Base-by-base conservation (phyloP, 2,888 invertebrate species). In the Drepanosiphum platanoidis region DNA sequence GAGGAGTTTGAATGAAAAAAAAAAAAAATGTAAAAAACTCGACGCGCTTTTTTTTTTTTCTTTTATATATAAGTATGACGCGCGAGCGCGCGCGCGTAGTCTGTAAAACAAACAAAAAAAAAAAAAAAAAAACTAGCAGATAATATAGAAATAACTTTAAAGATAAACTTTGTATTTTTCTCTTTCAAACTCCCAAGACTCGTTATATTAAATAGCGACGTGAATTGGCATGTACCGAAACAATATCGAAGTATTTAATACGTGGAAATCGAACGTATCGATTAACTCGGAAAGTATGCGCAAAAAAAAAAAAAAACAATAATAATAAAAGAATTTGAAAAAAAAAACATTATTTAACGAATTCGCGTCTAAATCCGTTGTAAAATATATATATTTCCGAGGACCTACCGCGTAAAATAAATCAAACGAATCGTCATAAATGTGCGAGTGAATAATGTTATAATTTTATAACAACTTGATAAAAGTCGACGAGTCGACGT, bases 291-390 rank as follows among this genome's bases (percentile, higher is more conserved):
- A 27, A 61, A 61, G n/a, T 58, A 58, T 22, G n/a, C 22, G n/a
- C 5, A n/a, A 58, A 58, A n/a, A 61, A 22, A n/a, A 61, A 61
- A n/a, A 58, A 58, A n/a, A 61, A 22, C n/a, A 61, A 61, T 61
- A 61, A 61, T 22, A 61, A 27, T 18, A 8, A 58, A n/a, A n/a
- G n/a, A 58, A 58, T 58, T 7, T n/a, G n/a, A 4, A 52, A 18
- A 52, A 18, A 52, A 61, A 61, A 61, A 61, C 61, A 13, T 52
- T 34, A 15, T 46, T 2, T n/a, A 52, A n/a, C 30, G 22, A 34
- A 34, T 75, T 52, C 52, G n/a, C 52, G 22, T n/a, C 34, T 34
- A 75, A 75, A 75, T 58, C 34, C 32, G 52, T 32, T 39, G 61
- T 39, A 77, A 58, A n/a, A n/a, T n/a, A n/a, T 27, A 77, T 1